Conservation (phyloP, 2,888 invertebrate genomes). For the Aradus depressus region DNA sequence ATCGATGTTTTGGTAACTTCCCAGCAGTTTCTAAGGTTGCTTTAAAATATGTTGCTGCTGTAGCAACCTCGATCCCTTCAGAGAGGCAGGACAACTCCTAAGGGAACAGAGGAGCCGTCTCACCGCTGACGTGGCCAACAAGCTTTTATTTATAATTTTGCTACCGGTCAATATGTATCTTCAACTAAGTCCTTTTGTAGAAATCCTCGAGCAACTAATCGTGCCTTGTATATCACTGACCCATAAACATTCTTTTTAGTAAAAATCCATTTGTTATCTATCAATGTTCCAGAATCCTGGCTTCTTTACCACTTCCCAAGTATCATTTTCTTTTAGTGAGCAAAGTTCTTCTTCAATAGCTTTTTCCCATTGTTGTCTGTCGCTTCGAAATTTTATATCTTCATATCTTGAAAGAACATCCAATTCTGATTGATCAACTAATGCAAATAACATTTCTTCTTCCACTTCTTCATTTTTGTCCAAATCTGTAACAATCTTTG, state of each 20-base stretch:
- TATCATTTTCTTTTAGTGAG: background rate
- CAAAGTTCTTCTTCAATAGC: background rate
- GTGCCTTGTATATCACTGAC: background rate
- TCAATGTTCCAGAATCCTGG: background rate
- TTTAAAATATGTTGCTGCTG: too few species aligned
- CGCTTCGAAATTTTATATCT: background rate
- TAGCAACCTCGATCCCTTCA: too few species aligned
- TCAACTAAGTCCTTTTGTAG: slow-evolving; percentile 1
- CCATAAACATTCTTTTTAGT: too few species aligned
- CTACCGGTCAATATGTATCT: slow-evolving; percentile 1
- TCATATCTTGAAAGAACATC: slow-evolving; percentile 2
- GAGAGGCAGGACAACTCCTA: too few species aligned
- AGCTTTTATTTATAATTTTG: slow-evolving; percentile 5
- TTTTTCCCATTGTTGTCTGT: background rate
- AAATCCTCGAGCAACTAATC: background rate
- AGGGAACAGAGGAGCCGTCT: too few species aligned
- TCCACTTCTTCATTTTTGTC: background rate
- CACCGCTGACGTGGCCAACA: too few species aligned
- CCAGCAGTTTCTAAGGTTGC: too few species aligned
- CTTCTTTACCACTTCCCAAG: slow-evolving; percentile 3
- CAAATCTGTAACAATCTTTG: background rate
- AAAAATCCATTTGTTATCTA: slow-evolving; percentile 4
- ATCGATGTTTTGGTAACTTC: too few species aligned
- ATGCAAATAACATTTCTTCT: background rate
- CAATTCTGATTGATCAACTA: background rate